Evolutionary conservation across 2,113 vertebrate genomes (phyloP), one percentile per base, ranked within the genome.

Genomic region (Prunella fulvescens): DNA sequence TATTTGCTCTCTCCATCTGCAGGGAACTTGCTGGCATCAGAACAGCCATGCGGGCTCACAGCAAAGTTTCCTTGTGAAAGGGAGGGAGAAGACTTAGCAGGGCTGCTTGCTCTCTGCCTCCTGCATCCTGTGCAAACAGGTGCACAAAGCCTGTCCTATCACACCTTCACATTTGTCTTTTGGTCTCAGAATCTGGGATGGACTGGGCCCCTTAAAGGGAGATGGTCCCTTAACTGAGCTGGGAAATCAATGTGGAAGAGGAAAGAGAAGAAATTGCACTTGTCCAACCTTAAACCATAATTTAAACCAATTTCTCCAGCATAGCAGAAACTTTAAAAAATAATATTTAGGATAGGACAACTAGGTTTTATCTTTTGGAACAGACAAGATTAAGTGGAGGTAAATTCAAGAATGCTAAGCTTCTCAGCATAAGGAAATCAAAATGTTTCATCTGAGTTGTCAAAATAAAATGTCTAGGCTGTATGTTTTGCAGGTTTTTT

Each of bases 1-100:
- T 93, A 95, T 96, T 91, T 96, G 93, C 81, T 89, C 80, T 96
- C 86, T 92, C 90, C 92, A 93, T 96, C 95, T 97, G 95, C 94
- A 91, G 88, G 90, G 94, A 96, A 84, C 93, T 96, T 86, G 92
- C 90, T 96, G 95, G 95, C 95, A 97, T 86, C 86, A 84, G 94
- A 94, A 90, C 44, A 87, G 86, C 92, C 95, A 90, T 92, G 94
- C 37, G 13, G 94, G 91, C 92, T 95, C 44, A 28, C 60, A 91
- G 85, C 25, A 57, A 94, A 96, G 44, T 93, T 95, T 80, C 47
- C 71, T 58, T 64, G 60, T 29, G 12, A 93, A 77, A 78, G 53
- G 62, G 65, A 85, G 76, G 81, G 79, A 69, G 67, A 57, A 87
- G 51, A 60, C 48, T 47, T 29, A 67, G 53, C 23, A 57, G 39